phyloP scores from a whole-genome alignment of 2,888 invertebrate species.

The Bellardia pandia region DNA sequence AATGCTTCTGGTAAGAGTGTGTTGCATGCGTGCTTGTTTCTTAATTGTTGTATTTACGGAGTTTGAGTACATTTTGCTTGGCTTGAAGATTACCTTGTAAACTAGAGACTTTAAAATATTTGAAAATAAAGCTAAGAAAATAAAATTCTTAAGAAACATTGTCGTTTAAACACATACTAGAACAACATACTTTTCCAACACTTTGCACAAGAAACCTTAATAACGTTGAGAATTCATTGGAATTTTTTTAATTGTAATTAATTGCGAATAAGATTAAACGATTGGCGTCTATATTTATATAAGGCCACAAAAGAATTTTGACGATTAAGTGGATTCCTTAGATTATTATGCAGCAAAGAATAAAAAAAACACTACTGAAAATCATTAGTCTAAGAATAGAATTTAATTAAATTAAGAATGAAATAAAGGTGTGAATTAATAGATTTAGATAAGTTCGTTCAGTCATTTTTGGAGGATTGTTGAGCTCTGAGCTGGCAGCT shows the following conservation, averaged over 20 bases:
- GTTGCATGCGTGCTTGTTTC: not conserved
- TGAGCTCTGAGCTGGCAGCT: too few species aligned
- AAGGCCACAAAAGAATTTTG: conserved; percentile 33
- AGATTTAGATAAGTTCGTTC: too few species aligned
- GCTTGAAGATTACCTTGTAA: conserved; percentile 42
- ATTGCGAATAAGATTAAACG: conserved; percentile 60
- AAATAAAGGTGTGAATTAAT: not conserved
- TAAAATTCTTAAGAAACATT: conserved; percentile 42
- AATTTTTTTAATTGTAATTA: conserved; percentile 64
- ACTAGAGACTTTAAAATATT: conserved; percentile 31
- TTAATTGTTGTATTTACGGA: conserved; percentile 5
- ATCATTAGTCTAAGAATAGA: not conserved
- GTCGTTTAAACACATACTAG: not conserved
- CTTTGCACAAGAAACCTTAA: conserved; percentile 67
- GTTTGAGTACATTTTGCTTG: conserved; percentile 24
- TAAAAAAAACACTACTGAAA: not conserved
- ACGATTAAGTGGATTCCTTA: conserved; percentile 57
- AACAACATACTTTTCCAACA: conserved; percentile 62
- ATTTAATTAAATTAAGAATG: not conserved
- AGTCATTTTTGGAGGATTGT: too few species aligned
- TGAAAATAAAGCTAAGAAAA: not conserved
- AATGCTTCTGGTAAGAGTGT: conserved; percentile 14
- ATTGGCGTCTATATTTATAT: conserved; percentile 27
- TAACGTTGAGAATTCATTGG: conserved; percentile 57
- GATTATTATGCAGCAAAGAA: not conserved